Evolutionary conservation across 2,888 invertebrate species (phyloP).

Genomic region (Hypselothyrea guttata): DNA sequence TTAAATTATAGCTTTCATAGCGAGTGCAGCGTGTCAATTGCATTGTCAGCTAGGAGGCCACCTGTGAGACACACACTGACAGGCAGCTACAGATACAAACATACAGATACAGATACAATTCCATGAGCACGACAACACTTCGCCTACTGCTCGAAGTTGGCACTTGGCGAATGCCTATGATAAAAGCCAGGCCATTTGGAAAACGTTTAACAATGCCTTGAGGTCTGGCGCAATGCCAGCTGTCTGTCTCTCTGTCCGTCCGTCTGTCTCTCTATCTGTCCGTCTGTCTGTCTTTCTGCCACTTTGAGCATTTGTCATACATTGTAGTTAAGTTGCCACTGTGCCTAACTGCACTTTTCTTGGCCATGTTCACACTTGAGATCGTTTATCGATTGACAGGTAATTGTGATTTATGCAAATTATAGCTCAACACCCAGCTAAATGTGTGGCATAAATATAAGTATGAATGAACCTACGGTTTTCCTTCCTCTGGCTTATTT

Average conservation of each 20-base stretch:
- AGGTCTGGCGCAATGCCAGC: constrained; percentile 56
- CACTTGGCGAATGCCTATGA: constrained; percentile 32
- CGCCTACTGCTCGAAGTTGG: constrained; percentile 36
- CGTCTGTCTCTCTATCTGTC: neutral
- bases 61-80: constrained; percentile 24
- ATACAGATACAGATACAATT: constrained; percentile 1
- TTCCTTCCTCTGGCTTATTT: constrained; percentile 43
- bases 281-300: neutral
- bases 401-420: constrained; percentile 78
- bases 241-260: constrained; percentile 17
- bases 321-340: constrained; percentile 30
- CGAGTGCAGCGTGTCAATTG: constrained; percentile 32
- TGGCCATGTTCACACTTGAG: constrained; percentile 47
- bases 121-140: constrained; percentile 16
- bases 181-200: constrained; percentile 47
- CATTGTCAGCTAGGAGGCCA: constrained; percentile 42
- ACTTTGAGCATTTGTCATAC: neutral
- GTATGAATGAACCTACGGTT: constrained; percentile 48
- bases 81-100: constrained; percentile 11
- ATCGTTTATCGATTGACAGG: constrained; percentile 74
- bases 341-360: constrained; percentile 44
- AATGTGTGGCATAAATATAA: constrained; percentile 46
- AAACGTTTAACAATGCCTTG: constrained; percentile 60
- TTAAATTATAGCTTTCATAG: constrained; percentile 8
- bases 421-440: constrained; percentile 58